Evolutionary conservation across 2,888 invertebrate species (phyloP), one percentile per base, ranked within the genome.

Genomic region (Brenthis daphne): DNA sequence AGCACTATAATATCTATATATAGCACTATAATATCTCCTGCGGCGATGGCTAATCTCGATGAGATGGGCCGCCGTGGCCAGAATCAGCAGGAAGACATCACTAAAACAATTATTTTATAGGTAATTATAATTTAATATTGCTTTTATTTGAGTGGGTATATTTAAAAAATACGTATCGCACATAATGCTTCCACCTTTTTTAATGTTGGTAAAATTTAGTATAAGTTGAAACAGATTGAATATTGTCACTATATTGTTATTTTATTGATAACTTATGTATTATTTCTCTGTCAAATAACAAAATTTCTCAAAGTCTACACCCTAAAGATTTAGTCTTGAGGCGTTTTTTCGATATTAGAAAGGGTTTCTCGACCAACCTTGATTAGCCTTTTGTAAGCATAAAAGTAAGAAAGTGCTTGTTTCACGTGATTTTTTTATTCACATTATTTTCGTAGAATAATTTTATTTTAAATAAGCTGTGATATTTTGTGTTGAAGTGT

Each of bases 261-360:
- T 33, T 12, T 37, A 58, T 58, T 58, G 43, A 24, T 47, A 24
- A 47, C 14, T 24, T 20, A 47, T 58, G 13, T 24, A 14, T 58
- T 58, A 47, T 61, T 29, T 16, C 48, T 51, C 12, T 20, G 20
- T 33, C 61, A 33, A 11, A n/a, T 51, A 61, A 61, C 16, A 61
- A 51, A 61, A 11, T 43, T 43, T 43, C 1, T 61, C 33, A 61
- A 11, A 51, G n/a, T n/a, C 48, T 61, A 51, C 29, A 61, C 51
- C 61, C 51, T 61, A 61, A 33, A 50, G 29, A 61, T 51, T 51
- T n/a, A 6, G 51, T 61, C 33, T n/a, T 33, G 13, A 5, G 33
- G 33, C 48, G 33, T 53, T 61, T 53, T 53, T 48, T 48, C 48
- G 58, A 61, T 51, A 61, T 16, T 33, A 33, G n/a, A 60, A 60